Base-by-base conservation (phyloP, 2,113 vertebrate genomes). In the Neolamprologus toae region DNA sequence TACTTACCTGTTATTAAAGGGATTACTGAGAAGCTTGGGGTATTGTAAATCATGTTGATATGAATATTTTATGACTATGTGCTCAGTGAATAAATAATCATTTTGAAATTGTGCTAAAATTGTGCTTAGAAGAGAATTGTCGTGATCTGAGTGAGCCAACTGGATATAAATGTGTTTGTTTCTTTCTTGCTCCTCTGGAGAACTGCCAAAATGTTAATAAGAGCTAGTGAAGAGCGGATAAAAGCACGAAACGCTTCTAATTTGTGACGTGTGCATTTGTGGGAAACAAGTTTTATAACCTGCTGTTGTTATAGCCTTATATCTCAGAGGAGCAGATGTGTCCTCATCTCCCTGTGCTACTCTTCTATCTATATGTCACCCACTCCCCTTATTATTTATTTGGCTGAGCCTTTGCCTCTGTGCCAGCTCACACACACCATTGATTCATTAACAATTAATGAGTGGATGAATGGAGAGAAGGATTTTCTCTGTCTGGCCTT, bases 311-410 rank as follows among this genome's bases (percentile, higher is more conserved):
- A 35, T 10, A 9, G 79, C 33, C 11, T 49, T 42, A 10, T 93
- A 83, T 88, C 85, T 88, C 80, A 84, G 66, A 86, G 86, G 23
- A 76, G 61, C 82, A 90, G 80, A 78, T 78, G 80, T 66, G 51
- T 86, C 81, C 78, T 28, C 3, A 47, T 26, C 79, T 13, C n/a
- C 42, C 68, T 26, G 40, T 73, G 40, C 23, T 47, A 47, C 68
- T 47, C 40, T 53, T 57, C 23, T 45, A 40, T 66, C 35, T 21
- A 35, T 31, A 78, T 9, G 12, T 51, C 37, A 51, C 51, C 79
- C 7, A 35, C n/a, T 49, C 8, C 31, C 76, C 53, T 55, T 31
- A 5, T 14, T 57, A n/a, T 19, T 47, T 47, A 16, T 76, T 84
- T 80, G 63, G 59, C 85, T 12, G 31, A 71, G 47, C 31, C 33